A percentile compares a stretch with the other conserved stretches of the same genome.
phyloP scores from a whole-genome alignment of 2,888 invertebrate species.

The Dolichomitus sp. region DNA sequence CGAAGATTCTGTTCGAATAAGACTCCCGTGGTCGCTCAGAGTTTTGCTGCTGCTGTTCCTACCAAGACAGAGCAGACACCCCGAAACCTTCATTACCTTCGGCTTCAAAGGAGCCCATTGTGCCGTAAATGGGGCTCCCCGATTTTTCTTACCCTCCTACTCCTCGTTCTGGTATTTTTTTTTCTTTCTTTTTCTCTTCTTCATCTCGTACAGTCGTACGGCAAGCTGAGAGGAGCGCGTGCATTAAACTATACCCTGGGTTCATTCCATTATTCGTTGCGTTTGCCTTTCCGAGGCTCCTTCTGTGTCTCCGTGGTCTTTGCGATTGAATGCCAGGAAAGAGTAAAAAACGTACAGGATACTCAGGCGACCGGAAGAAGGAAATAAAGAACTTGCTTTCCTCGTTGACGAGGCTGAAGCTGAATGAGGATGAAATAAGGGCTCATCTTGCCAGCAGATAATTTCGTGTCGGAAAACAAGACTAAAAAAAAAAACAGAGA shows the following conservation, averaged over 20 bases:
- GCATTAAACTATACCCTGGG: slow-evolving; percentile 68
- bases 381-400: slow-evolving; percentile 33
- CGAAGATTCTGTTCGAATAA: slow-evolving; percentile 53
- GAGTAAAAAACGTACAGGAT: slow-evolving; percentile 17
- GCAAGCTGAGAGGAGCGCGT: slow-evolving; percentile 15
- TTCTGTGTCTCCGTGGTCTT: slow-evolving; percentile 14
- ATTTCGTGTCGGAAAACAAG: slow-evolving; percentile 70
- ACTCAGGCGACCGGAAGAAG: slow-evolving; percentile 37
- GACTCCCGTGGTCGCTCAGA: slow-evolving; percentile 39
- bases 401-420: slow-evolving; percentile 42
- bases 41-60: slow-evolving; percentile 59
- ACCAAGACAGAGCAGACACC: slow-evolving; percentile 74
- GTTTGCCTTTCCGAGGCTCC: slow-evolving; percentile 77
- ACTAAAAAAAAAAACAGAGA: slow-evolving; percentile 58
- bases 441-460: slow-evolving; percentile 70
- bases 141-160: slow-evolving; percentile 41
- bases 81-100: slow-evolving; percentile 81
- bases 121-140: slow-evolving; percentile 80
- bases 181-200: slow-evolving; percentile 59
- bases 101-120: slow-evolving; percentile 81
- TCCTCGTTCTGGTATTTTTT: slow-evolving; percentile 56
- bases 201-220: slow-evolving; percentile 62
- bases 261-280: slow-evolving; percentile 76
- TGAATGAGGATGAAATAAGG: slow-evolving; percentile 14
- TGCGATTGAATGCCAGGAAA: slow-evolving; percentile 41